Base-by-base conservation (phyloP, 1,140 invertebrate genomes). In the Pseudomyrmex dendroicus region DNA sequence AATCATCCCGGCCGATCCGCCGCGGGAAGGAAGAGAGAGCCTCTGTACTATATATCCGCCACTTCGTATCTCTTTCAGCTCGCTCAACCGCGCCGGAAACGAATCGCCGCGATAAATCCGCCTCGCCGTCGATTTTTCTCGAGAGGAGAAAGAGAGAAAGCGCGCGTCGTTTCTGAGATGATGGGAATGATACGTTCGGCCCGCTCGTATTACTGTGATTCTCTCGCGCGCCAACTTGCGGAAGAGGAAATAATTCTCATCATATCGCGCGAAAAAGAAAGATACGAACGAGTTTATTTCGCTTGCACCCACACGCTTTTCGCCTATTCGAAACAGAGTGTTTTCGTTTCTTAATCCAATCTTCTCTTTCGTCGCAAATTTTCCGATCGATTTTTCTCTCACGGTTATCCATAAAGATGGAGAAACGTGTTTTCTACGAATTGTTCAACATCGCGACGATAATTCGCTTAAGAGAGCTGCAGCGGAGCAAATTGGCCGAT, bases 1-100 rank as follows among this genome's bases (percentile, higher is more conserved):
- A 90, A 90, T 90, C 89, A 87, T 86, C 35, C 82, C 73, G n/a
- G 74, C 50, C 63, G 70, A 83, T 78, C 17, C 67, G 73, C 77
- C 13, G 50, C 56, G 52, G 10, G 54, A 64, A 73, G 52, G 70
- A 50, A 61, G 44, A 72, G 56, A 61, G 74, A 62, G 64, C 73
- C 56, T 22, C 54, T 80, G 48, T 61, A 67, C 64, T 78, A 50
- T 62, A 66, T 83, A 66, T 67, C 62, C 73, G 25, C 66, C 52
- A 64, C 54, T 83, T 46, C 22, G 48, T 66, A 57, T 67, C 62
- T 83, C 82, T 59, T 59, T 67, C 64, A 50, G 54, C 35, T 72
- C 54, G 66, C 56, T 72, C 76, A 61, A 61, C 66, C 59, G 44
- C 54, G 72, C 54, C 15, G 56, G n/a, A 25, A 78, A 74, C 44